Conservation (phyloP, 2,797 vertebrate genomes). For the Enteromius paludinosus region DNA sequence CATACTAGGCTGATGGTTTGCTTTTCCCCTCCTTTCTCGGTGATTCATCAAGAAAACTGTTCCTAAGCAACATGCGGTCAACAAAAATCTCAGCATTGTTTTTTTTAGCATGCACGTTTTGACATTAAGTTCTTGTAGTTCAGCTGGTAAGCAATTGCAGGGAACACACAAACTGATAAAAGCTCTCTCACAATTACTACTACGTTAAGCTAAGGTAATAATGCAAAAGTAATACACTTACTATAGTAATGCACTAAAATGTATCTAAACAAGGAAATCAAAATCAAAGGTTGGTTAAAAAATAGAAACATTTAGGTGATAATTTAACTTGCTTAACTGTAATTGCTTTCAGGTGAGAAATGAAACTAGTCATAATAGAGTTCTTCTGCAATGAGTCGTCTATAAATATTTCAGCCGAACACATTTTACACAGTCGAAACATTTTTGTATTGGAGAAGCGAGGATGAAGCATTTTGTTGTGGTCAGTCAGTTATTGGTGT, state of each 20-base stretch:
- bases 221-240: neutral
- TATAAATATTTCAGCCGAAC: neutral
- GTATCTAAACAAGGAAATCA: neutral
- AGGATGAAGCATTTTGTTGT: neutral
- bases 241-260: neutral
- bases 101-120: conserved; percentile 2
- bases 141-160: neutral
- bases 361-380: neutral
- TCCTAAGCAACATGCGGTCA: conserved; percentile 34
- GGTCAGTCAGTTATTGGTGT: neutral
- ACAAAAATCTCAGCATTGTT: neutral
- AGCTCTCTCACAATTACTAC: neutral
- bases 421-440: neutral
- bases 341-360: neutral
- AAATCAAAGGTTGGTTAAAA: neutral
- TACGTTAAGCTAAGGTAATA: neutral
- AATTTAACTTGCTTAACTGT: neutral
- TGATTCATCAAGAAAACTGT: conserved; percentile 34
- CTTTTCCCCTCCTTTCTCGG: conserved; percentile 13
- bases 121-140: conserved; percentile 2
- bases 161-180: neutral
- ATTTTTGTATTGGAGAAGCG: neutral
- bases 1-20: neutral
- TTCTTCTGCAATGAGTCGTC: neutral
- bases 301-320: neutral